Percentiles rank a stretch among this genome's conserved stretches.
These are phyloP conservation scores for Blastobasis adustella DNA, from an alignment of 2,888 invertebrate species.

Conservation along the genomic window DNA sequence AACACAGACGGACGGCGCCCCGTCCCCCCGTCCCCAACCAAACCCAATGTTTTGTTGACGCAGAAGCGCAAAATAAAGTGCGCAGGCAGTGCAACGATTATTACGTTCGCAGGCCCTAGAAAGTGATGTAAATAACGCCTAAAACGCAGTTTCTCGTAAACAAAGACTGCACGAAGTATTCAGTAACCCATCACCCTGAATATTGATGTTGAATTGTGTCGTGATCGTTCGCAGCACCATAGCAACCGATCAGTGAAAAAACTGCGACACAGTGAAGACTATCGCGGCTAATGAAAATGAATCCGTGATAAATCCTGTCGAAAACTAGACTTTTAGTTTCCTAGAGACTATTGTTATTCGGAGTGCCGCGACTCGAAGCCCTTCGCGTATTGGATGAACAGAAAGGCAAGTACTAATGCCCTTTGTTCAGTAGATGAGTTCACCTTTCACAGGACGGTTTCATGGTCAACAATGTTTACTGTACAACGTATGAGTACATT, in stretches of 20 bases:
- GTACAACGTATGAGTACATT: constrained; percentile 6
- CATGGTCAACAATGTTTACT: constrained; percentile 48
- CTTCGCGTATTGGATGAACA: constrained; percentile 69
- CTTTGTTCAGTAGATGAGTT: constrained; percentile 36
- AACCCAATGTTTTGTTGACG: constrained; percentile 57
- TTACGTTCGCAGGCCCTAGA: constrained; percentile 59
- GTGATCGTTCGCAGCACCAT: constrained; percentile 45
- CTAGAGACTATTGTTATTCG: constrained; percentile 41
- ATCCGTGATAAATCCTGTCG: constrained; percentile 45
- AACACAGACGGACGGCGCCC: constrained; percentile 2
- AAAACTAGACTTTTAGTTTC: constrained; percentile 31
- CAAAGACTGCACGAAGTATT: constrained; percentile 41
- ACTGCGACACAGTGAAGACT: constrained; percentile 54
- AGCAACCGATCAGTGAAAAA: constrained; percentile 54
- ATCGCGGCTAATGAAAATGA: constrained; percentile 49
- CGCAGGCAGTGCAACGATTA: constrained; percentile 72
- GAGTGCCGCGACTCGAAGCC: constrained; percentile 54
- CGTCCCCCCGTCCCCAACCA: constrained; percentile 9
- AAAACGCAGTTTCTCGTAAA: constrained; percentile 48
- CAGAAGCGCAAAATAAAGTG: constrained; percentile 63
- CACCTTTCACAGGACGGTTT: constrained; percentile 35
- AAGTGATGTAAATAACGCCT: constrained; percentile 66
- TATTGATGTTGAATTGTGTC: constrained; percentile 29
- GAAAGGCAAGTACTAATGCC: constrained; percentile 64
- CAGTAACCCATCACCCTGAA: constrained; percentile 19